Conservation (phyloP, 2,888 invertebrate species). For the Campopleginae sp. region DNA sequence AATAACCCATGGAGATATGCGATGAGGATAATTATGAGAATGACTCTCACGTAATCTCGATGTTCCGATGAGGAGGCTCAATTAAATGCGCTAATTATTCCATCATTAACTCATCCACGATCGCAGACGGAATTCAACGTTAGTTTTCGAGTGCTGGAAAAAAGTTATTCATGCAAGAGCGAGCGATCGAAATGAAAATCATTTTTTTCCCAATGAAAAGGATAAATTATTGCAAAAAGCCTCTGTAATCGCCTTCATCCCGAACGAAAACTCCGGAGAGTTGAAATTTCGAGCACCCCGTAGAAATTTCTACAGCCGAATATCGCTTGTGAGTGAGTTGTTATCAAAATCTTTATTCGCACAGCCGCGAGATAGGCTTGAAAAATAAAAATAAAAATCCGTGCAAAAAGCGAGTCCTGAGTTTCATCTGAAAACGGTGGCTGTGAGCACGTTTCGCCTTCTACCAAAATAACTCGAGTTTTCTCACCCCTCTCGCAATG, state of each 20-base stretch:
- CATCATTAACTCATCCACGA: background rate
- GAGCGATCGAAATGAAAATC: background rate
- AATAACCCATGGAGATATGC: background rate
- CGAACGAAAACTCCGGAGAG: background rate
- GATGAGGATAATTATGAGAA: slow-evolving; percentile 6
- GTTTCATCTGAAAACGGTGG: background rate
- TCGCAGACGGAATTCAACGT: background rate
- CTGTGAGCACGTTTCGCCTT: background rate
- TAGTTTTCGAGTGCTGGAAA: background rate
- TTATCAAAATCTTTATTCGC: background rate
- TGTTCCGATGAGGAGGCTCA: background rate
- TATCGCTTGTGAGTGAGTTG: background rate
- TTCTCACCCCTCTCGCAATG: background rate
- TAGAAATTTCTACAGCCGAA: background rate
- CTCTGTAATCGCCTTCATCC: too few species aligned
- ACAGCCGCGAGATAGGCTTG: background rate
- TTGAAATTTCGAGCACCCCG: background rate
- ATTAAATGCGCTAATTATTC: slow-evolving; percentile 6
- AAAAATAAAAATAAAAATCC: background rate
- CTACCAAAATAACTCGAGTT: background rate
- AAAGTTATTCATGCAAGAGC: background rate
- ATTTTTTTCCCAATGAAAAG: too few species aligned
- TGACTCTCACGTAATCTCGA: slow-evolving; percentile 2
- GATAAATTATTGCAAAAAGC: background rate
- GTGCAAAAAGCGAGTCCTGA: background rate